Evolutionary conservation across 2,888 invertebrate species (phyloP), one percentile per base, ranked within the genome.

Genomic region (Bugulina stolonifera): DNA sequence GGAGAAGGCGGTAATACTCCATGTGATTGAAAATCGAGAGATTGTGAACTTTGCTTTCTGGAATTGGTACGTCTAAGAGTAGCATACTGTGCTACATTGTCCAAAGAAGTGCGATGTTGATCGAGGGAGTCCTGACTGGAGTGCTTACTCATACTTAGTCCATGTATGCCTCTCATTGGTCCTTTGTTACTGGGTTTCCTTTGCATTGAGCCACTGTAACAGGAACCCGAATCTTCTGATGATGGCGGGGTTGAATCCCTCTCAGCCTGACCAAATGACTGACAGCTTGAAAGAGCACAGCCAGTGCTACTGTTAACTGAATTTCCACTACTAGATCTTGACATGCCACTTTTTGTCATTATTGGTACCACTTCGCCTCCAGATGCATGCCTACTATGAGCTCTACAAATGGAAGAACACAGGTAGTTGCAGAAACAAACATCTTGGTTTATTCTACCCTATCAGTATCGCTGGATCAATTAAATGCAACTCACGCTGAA

Each of bases 81-180:
- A 52, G 70, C 70, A 54, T 70, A 70, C 18, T 43, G 70, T n/a
- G 70, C 43, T 3, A 70, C 70, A 54, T 54, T 54, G 70, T 70
- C 70, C 70, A 70, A 29, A 10, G 52, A 43, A 29, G 3, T 54
- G 3, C 70, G 23, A 2, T 35, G 70, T 29, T 70, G 70, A 52
- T 70, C 52, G 2, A 54, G 22, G 23, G 52, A 43, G 52, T 70
- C 70, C 18, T 43, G 52, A 43, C 52, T 54, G 18, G 70, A 43
- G 43, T 43, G 52, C 52, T 70, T 70, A 52, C 52, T 54, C 70
- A 70, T 70, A 52, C 5, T 43, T 18, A 54, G 23, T 5, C 70
- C 70, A 25, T 70, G 70, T 35, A 70, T 70, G 25, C 52, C 70
- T 70, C 29, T 43, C 43, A 70, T 43, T 3, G 70, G 70, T 5